Percentiles rank a stretch among this genome's conserved stretches.
These are phyloP conservation scores for Sclerurus mexicanus DNA, from an alignment of 2,113 vertebrate species.

Conservation along the genomic window DNA sequence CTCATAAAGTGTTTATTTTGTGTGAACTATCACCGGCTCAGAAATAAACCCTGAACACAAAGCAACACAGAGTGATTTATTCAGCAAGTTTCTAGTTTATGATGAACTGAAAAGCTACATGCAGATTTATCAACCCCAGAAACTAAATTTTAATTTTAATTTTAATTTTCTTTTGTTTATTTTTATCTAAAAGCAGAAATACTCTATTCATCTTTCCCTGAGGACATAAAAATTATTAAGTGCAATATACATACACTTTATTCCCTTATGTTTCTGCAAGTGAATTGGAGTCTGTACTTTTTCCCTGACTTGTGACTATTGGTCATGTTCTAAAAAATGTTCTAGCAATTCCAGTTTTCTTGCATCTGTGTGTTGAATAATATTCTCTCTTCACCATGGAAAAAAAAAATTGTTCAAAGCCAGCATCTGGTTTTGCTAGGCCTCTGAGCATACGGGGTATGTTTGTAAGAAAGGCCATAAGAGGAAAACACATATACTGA, in stretches of 20 bases:
- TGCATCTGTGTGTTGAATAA: neutral
- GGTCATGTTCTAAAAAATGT: neutral
- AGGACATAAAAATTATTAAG: neutral
- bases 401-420: neutral
- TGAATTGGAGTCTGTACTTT: neutral
- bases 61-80: neutral
- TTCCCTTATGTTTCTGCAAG: neutral
- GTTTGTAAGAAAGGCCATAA: neutral
- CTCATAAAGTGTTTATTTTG: neutral
- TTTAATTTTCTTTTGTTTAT: neutral
- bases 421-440: neutral
- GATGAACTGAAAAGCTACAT: neutral
- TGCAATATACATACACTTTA: neutral
- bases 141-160: neutral
- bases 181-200: slow-evolving; percentile 11
- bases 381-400: neutral
- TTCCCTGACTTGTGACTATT: neutral
- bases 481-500: neutral
- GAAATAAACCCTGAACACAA: slow-evolving; percentile 19
- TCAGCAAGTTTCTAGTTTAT: neutral
- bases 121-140: neutral
- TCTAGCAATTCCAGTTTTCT: neutral
- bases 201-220: neutral
- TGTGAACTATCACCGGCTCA: neutral
- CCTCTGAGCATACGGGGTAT: neutral